Conservation (phyloP, 2,888 invertebrate species). For the Zhuqinia jingwanae region DNA sequence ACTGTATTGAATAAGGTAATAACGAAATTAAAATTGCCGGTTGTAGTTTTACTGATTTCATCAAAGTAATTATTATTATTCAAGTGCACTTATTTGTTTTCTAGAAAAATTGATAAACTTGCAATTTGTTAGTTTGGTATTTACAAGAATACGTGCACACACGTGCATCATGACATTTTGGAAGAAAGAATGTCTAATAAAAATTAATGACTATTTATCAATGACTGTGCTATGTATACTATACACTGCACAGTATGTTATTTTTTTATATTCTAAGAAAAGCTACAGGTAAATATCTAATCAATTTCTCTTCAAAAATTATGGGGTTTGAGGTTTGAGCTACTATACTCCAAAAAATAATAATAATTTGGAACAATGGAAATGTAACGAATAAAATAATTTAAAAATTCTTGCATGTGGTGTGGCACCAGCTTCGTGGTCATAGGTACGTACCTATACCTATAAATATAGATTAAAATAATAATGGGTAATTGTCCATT, state of each 20-base stretch:
- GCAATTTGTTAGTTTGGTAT: not conserved
- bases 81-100: conserved; percentile 18
- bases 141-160: too few species aligned
- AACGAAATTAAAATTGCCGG: conserved; percentile 39
- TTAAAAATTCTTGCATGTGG: not conserved
- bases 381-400: not conserved
- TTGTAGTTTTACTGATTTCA: not conserved
- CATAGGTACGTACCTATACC: too few species aligned
- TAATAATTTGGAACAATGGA: not conserved
- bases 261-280: conserved; percentile 37
- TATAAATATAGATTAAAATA: too few species aligned
- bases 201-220: conserved; percentile 26
- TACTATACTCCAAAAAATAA: not conserved
- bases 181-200: conserved; percentile 44
- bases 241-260: too few species aligned
- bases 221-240: not conserved
- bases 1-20: conserved; percentile 25
- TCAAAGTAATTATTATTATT: conserved; percentile 19
- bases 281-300: conserved; percentile 9
- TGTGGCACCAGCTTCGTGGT: not conserved
- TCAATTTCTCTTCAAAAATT: conserved; percentile 33
- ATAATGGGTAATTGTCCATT: too few species aligned
- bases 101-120: not conserved
- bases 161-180: not conserved
- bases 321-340: conserved; percentile 24